Evolutionary conservation across 2,113 vertebrate species (phyloP).

Genomic region (Perca fluviatilis): DNA sequence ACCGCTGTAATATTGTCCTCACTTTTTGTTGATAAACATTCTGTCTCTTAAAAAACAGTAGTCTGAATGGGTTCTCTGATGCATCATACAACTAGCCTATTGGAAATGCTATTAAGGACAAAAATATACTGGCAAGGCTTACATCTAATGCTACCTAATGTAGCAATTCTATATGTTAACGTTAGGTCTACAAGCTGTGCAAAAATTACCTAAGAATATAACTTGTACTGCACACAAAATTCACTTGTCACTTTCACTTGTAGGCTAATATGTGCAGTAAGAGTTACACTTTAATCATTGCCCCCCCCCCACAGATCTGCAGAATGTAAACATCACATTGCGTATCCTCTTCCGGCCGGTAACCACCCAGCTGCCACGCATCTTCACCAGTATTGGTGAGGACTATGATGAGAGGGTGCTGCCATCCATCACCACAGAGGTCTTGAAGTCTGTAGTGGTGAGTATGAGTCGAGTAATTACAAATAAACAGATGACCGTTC

Average conservation of each 20-base stretch:
- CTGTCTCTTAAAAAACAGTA: neutral
- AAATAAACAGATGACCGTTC: neutral
- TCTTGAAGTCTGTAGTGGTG: conserved; percentile 85
- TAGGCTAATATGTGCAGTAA: neutral
- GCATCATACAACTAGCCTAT: neutral
- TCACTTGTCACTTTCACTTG: neutral
- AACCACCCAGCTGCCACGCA: conserved; percentile 90
- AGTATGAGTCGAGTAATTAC: conserved; percentile 34
- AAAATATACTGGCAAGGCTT: neutral
- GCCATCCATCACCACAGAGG: conserved; percentile 91
- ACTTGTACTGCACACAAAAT: neutral
- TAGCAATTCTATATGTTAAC: neutral
- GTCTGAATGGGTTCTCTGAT: neutral
- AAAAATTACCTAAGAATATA: neutral
- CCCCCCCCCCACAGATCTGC: conserved; percentile 87
- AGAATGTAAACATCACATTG: conserved; percentile 98
- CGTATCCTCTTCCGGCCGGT: conserved; percentile 96
- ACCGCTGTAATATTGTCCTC: neutral
- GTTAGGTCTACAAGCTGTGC: neutral
- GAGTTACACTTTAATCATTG: neutral
- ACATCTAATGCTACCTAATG: neutral
- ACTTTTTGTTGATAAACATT: neutral
- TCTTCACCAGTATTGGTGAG: conserved; percentile 96
- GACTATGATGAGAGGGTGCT: conserved; percentile 98
- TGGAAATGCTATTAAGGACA: neutral